A percentile compares a stretch with the other conserved stretches of the same genome.
Conservation (phyloP, 2,888 invertebrate genomes). For the Scotopteryx bipunctaria region DNA sequence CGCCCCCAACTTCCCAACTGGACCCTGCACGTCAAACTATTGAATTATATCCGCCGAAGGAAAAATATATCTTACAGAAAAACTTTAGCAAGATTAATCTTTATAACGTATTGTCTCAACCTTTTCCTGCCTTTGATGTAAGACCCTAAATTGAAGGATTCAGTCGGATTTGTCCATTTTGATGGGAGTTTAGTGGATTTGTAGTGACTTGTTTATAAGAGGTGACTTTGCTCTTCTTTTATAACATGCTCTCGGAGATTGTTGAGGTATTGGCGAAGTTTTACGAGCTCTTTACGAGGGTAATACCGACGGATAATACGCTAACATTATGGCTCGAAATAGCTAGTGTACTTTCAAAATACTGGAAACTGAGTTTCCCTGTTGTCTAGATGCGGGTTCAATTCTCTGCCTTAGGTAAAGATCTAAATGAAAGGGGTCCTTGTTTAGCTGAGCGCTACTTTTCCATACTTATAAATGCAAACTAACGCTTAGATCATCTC, state of each 20-base stretch:
- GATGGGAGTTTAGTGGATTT: conserved; percentile 24
- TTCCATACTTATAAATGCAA: no score
- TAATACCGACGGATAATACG: no score
- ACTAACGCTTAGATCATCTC: conserved; percentile 15
- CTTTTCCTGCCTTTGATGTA: conserved; percentile 29
- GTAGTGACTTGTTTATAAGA: conserved; percentile 14
- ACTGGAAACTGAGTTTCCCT: no score
- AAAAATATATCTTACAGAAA: conserved; percentile 29
- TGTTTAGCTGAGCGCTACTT: no score
- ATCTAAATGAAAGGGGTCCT: no score
- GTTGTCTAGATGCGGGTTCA: no score
- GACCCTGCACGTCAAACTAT: conserved; percentile 46
- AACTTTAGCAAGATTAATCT: conserved; percentile 36
- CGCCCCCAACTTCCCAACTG: conserved; percentile 37
- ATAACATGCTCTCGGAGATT: background rate
- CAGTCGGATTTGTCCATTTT: conserved; percentile 18
- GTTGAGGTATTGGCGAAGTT: background rate
- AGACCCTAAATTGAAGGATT: conserved; percentile 13
- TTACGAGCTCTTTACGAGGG: background rate
- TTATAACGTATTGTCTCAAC: conserved; percentile 34
- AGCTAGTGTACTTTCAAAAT: background rate
- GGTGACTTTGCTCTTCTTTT: conserved; percentile 5
- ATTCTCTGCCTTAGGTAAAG: no score
- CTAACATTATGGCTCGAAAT: no score
- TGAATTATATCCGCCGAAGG: conserved; percentile 47